Percentiles rank a stretch among this genome's conserved stretches.
These are phyloP conservation scores for Crambe crambe DNA, from an alignment of 37 sponge, comb jelly and placozoan species.

Conservation along the genomic window DNA sequence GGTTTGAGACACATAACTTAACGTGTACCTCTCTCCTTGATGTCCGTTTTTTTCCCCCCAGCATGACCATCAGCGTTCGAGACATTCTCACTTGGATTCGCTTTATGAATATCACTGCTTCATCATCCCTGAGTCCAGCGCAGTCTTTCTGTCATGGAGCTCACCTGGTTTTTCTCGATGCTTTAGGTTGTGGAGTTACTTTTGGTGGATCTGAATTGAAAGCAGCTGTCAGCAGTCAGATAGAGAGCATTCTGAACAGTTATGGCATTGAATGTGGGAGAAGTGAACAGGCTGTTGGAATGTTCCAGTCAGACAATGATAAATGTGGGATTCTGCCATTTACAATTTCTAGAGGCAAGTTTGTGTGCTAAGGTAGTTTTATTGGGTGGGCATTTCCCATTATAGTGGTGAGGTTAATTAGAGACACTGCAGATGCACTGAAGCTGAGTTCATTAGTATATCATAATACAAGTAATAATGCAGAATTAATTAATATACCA, in stretches of 20 bases:
- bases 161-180: constrained; percentile 86
- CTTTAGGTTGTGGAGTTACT: constrained; percentile 36
- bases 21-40: not conserved
- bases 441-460: no score
- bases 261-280: not conserved
- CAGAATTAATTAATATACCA: no score
- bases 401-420: not conserved
- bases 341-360: constrained; percentile 60
- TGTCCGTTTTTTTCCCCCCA: constrained; percentile 10
- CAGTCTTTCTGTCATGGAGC: constrained; percentile 89
- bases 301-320: not conserved
- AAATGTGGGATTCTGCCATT: constrained; percentile 78
- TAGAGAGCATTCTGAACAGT: not conserved
- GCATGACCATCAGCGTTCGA: constrained; percentile 63
- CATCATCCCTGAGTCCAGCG: constrained; percentile 20
- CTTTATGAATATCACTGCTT: constrained; percentile 72
- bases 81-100: constrained; percentile 88
- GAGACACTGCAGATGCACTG: no score
- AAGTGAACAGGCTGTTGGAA: not conserved
- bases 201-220: not conserved
- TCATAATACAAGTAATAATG: no score
- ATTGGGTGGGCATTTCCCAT: not conserved
- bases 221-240: not conserved
- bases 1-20: not conserved
- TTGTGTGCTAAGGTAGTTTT: not conserved